Percentiles rank a stretch among this genome's conserved stretches.
Evolutionary conservation across 1,140 invertebrate species (phyloP).

Genomic region (Homarus americanus): DNA sequence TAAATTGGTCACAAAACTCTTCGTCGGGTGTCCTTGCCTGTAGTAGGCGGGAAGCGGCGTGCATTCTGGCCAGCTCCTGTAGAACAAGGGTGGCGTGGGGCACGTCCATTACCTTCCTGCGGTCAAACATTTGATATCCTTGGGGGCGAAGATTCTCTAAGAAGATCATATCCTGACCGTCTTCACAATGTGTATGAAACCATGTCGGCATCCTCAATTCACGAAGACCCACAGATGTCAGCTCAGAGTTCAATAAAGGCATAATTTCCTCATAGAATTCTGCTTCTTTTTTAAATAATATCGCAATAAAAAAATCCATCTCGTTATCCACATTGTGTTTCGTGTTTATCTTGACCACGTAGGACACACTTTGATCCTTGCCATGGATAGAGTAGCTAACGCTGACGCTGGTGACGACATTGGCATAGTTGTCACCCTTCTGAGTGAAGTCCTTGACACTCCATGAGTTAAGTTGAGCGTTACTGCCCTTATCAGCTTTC

Average conservation of each 20-base stretch:
- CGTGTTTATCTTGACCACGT: neutral
- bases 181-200: no score
- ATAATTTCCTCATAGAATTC: neutral
- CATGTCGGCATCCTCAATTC: no score
- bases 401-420: constrained; percentile 12
- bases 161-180: neutral
- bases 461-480: constrained; percentile 4
- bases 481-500: neutral
- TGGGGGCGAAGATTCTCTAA: constrained; percentile 7
- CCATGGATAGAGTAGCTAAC: neutral
- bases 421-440: constrained; percentile 16
- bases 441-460: constrained; percentile 33
- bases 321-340: no score
- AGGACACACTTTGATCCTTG: neutral
- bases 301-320: no score
- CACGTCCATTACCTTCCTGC: neutral
- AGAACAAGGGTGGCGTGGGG: constrained; percentile 15
- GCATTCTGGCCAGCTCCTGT: constrained; percentile 31
- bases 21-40: neutral
- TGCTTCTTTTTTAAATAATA: neutral
- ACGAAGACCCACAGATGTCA: neutral
- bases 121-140: constrained; percentile 16
- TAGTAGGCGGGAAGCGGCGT: constrained; percentile 15
- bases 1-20: neutral
- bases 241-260: neutral